Evolutionary conservation across 2,888 invertebrate species (phyloP).

Genomic region (Acanthosepion pharaonis): DNA sequence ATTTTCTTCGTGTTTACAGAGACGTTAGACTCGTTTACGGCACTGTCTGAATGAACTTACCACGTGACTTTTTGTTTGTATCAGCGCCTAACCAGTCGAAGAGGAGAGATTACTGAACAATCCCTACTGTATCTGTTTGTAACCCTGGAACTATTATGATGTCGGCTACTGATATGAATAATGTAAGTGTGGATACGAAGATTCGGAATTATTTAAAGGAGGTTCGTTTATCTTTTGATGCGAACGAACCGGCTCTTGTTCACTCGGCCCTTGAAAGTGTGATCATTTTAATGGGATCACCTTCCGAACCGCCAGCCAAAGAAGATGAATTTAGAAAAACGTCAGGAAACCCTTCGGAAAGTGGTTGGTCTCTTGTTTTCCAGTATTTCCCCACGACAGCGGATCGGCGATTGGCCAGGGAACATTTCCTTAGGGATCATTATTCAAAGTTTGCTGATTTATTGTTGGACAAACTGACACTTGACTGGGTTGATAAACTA

Average conservation of each 20-base stretch:
- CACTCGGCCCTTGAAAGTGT: neutral
- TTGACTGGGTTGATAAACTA: conserved; percentile 38
- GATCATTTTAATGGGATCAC: neutral
- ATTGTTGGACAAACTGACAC: neutral
- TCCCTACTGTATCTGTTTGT: no score
- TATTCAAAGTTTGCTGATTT: neutral
- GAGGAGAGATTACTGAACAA: no score
- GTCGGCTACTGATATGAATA: neutral
- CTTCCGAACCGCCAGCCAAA: neutral
- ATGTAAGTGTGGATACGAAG: neutral
- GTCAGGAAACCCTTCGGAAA: neutral
- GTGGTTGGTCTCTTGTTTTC: neutral
- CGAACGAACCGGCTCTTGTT: neutral
- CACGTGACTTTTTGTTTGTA: neutral
- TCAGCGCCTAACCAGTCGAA: neutral
- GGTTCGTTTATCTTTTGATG: neutral
- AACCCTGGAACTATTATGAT: no score
- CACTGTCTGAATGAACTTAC: neutral
- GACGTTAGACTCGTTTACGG: neutral
- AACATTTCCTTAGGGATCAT: neutral
- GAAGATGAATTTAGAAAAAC: neutral
- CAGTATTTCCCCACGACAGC: neutral
- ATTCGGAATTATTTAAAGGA: neutral
- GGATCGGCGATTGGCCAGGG: neutral
- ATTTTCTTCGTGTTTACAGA: neutral